Evolutionary conservation across 1,140 invertebrate genomes (phyloP).

Genomic region (Drosophila gunungcola): DNA sequence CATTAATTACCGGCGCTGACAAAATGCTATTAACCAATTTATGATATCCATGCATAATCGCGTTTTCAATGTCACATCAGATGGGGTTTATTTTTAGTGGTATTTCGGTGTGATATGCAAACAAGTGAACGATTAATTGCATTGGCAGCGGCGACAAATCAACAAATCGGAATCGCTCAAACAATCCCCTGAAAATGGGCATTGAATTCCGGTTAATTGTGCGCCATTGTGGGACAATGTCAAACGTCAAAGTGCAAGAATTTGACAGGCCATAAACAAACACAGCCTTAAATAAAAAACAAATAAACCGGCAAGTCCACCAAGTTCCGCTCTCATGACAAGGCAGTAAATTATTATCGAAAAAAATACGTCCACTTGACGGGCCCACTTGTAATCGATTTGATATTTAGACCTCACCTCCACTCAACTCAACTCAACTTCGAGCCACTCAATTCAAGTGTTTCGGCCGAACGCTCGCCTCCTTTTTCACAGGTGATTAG

Average conservation of each 20-base stretch:
- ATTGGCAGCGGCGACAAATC: constrained; percentile 37
- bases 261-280: constrained; percentile 65
- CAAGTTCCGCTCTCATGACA: constrained; percentile 69
- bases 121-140: constrained; percentile 80
- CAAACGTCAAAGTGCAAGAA: constrained; percentile 78
- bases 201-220: constrained; percentile 71
- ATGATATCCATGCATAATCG: constrained; percentile 62
- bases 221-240: constrained; percentile 56
- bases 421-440: constrained; percentile 31
- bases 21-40: constrained; percentile 60
- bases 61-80: constrained; percentile 68
- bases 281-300: constrained; percentile 34
- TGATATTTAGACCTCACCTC: constrained; percentile 62
- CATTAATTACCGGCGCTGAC: constrained; percentile 63
- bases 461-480: constrained; percentile 27
- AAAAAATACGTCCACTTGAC: constrained; percentile 42
- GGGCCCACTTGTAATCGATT: constrained; percentile 59
- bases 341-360: constrained; percentile 66
- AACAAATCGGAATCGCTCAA: constrained; percentile 38
- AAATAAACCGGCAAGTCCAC: constrained; percentile 47
- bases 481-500: constrained; percentile 78
- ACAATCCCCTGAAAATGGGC: constrained; percentile 56
- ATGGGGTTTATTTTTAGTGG: constrained; percentile 13
- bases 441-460: constrained; percentile 53
- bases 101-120: constrained; percentile 50